Percentiles rank a stretch among this genome's conserved stretches.
phyloP scores from a whole-genome alignment of 2,797 vertebrate species.

The Microctenopoma stevenorrisi region DNA sequence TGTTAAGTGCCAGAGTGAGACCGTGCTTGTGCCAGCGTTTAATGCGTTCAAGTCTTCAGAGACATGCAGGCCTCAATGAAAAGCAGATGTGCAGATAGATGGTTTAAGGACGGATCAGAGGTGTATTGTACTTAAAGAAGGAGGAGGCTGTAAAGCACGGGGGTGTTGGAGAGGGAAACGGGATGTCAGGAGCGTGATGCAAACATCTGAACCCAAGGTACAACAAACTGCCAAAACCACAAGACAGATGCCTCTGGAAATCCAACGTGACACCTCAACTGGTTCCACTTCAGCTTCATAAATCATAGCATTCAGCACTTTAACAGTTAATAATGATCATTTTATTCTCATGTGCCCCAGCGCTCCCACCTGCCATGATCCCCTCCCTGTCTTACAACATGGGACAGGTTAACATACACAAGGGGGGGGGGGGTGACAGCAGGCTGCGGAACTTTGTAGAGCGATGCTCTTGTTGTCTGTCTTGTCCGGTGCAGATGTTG shows the following conservation, averaged over 20 bases:
- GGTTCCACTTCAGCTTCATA: conserved; percentile 87
- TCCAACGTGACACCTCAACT: conserved; percentile 88
- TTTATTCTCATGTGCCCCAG: conserved; percentile 63
- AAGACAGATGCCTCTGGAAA: conserved; percentile 93
- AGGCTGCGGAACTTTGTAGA: conserved; percentile 49
- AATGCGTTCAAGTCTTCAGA: conserved; percentile 91
- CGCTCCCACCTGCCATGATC: conserved; percentile 42
- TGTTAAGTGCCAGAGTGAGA: conserved; percentile 86
- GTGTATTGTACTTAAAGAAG: conserved; percentile 65
- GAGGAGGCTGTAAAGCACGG: conserved; percentile 17
- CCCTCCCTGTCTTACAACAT: conserved; percentile 35
- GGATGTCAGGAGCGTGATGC: conserved; percentile 83
- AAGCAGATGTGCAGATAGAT: conserved; percentile 92
- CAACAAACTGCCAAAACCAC: conserved; percentile 88
- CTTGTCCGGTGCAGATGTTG: conserved; percentile 82
- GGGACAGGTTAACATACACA: conserved; percentile 52
- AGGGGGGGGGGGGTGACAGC: conserved; percentile 42
- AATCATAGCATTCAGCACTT: conserved; percentile 88
- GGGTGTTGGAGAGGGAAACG: conserved; percentile 61
- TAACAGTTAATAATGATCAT: conserved; percentile 87
- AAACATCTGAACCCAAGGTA: conserved; percentile 88
- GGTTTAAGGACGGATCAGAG: conserved; percentile 69
- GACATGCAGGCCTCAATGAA: conserved; percentile 88
- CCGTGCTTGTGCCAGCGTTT: conserved; percentile 86
- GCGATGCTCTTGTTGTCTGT: conserved; percentile 61